Percentiles rank a stretch among this genome's conserved stretches.
These are phyloP conservation scores for Chlorospingus flavigularis DNA, from an alignment of 2,797 vertebrate species.

Conservation along the genomic window DNA sequence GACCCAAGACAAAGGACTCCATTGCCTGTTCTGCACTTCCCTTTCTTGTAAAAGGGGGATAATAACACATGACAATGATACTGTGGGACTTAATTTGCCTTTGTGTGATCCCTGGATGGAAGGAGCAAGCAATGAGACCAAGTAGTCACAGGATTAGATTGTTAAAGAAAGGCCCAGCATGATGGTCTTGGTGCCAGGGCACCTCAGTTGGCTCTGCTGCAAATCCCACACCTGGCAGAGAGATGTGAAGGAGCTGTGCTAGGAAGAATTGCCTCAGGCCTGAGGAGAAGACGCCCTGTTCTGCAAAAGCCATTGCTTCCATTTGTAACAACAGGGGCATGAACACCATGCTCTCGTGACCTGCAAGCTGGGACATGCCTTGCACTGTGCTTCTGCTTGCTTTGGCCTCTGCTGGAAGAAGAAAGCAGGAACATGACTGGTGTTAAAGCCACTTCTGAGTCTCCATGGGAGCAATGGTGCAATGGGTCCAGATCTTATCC, in stretches of 20 bases:
- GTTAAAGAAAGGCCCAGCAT: neutral
- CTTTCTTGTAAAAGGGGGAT: neutral
- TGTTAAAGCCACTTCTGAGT: neutral
- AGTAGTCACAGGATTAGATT: constrained; percentile 17
- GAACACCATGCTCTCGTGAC: neutral
- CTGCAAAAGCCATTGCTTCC: constrained; percentile 39
- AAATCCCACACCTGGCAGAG: neutral
- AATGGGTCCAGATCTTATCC: constrained; percentile 13
- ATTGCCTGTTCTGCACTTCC: neutral
- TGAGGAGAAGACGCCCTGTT: neutral
- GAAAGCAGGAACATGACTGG: neutral
- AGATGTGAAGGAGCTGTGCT: neutral
- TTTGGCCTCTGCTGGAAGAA: constrained; percentile 11
- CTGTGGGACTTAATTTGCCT: neutral
- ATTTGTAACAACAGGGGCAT: neutral
- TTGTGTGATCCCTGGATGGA: neutral
- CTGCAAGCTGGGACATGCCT: neutral
- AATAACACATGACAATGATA: neutral
- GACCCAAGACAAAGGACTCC: neutral
- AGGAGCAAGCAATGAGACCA: neutral
- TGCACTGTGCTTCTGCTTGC: neutral
- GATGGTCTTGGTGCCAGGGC: neutral
- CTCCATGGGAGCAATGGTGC: constrained; percentile 19
- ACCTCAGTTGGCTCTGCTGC: neutral
- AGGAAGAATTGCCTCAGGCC: neutral